Conservation (phyloP, 2,797 vertebrate genomes). For the Staurois parvus region DNA sequence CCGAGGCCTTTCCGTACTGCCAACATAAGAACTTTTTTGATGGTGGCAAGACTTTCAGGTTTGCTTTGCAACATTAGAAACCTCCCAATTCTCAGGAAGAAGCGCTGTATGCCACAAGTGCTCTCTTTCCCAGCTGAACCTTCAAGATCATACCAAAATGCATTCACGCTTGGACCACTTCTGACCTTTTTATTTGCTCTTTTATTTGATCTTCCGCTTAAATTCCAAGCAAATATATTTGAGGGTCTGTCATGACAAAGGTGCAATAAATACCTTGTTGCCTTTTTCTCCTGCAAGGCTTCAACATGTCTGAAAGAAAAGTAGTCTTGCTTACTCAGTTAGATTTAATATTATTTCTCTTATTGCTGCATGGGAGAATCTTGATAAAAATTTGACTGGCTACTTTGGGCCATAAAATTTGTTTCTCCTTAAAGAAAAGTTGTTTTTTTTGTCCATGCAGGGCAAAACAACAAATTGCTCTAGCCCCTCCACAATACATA, state of each 20-base stretch:
- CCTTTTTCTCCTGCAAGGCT: neutral
- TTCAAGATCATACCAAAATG: slow-evolving; percentile 75
- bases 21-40: slow-evolving; percentile 54
- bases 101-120: slow-evolving; percentile 68
- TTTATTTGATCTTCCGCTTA: slow-evolving; percentile 63
- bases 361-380: no score
- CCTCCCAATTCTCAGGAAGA: slow-evolving; percentile 70
- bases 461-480: neutral
- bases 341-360: no score
- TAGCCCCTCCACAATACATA: neutral
- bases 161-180: slow-evolving; percentile 71
- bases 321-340: no score
- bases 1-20: slow-evolving; percentile 69
- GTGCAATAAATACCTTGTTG: neutral
- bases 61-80: slow-evolving; percentile 76
- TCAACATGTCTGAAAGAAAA: no score
- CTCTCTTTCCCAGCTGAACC: slow-evolving; percentile 71
- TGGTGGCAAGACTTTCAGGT: slow-evolving; percentile 76
- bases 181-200: slow-evolving; percentile 54
- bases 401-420: no score
- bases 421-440: neutral
- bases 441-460: neutral
- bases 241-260: slow-evolving; percentile 58
- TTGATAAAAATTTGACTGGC: no score
- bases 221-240: slow-evolving; percentile 64